Percentiles rank a stretch among this genome's conserved stretches.
Evolutionary conservation across 2,888 invertebrate genomes (phyloP).

Genomic region (Noctuana brunneofusca): DNA sequence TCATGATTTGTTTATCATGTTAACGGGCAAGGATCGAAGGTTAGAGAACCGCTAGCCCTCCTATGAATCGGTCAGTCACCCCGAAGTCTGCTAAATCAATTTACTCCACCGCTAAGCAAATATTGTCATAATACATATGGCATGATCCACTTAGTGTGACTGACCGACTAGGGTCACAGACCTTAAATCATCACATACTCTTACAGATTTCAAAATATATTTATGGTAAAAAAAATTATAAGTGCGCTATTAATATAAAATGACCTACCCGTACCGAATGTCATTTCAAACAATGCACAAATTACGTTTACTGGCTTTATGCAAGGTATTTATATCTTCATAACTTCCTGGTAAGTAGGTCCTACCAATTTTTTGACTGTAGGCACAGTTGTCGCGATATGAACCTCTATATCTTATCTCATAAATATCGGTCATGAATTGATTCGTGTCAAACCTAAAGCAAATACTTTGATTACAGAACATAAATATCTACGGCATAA

Average conservation of each 20-base stretch:
- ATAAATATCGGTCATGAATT: not conserved
- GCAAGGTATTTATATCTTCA: too few species aligned
- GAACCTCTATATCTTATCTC: not conserved
- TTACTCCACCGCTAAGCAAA: constrained; percentile 50
- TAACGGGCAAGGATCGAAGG: constrained; percentile 52
- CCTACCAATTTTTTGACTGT: not conserved
- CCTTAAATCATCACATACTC: not conserved
- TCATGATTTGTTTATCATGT: constrained; percentile 50
- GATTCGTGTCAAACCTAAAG: not conserved
- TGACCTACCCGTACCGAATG: too few species aligned
- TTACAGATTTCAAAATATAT: not conserved
- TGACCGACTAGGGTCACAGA: constrained; percentile 22
- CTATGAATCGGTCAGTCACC: constrained; percentile 54
- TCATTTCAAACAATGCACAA: too few species aligned
- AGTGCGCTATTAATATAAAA: not conserved
- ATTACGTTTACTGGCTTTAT: too few species aligned
- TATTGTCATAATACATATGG: constrained; percentile 46
- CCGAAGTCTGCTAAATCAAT: constrained; percentile 41
- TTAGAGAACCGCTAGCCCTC: constrained; percentile 53
- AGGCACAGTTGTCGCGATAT: not conserved
- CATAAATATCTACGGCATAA: too few species aligned
- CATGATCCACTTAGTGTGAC: constrained; percentile 37
- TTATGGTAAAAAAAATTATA: not conserved
- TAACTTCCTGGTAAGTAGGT: too few species aligned
- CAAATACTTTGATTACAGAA: too few species aligned